Evolutionary conservation across 2,888 invertebrate genomes (phyloP), one percentile per base, ranked within the genome.

Genomic region (Nymphalis polychloros): DNA sequence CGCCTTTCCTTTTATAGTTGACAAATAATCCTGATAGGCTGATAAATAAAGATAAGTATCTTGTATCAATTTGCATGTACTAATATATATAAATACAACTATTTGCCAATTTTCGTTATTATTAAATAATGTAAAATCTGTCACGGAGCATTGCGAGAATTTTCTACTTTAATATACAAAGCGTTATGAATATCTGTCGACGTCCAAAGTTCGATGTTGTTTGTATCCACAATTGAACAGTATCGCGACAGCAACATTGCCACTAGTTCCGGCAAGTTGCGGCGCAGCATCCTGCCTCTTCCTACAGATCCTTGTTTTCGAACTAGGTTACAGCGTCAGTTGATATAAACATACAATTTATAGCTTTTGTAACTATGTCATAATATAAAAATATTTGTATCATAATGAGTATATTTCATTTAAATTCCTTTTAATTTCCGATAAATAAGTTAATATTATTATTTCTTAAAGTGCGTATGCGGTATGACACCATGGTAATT

Each of bases 221-320:
- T 41, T 46, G 65, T 52, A 52, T 52, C 59, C 52, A 23, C 52
- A 65, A 59, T 50, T 64, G 60, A 63, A 60, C 72, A 68, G 73
- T 68, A 68, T 63, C 70, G 64, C 76, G 74, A 76, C 73, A 73
- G 57, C 57, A 75, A 77, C 78, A 75, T 70, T 73, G 71, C 74
- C 69, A 77, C 78, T 81, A 75, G 77, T 83, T 82, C 77, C 79
- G 77, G 75, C 73, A 77, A 85, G 83, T 41, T 41, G 41, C 68
- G 70, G 63, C 63, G 64, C 73, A 68, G 76, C 78, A 79, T 87
- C 87, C 88, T 85, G 84, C 82, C 76, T 80, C 79, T 86, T 89
- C 89, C 89, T 84, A 86, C 75, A 77, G 73, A 76, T 79, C 81
- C 80, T 74, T 72, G 75, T 76, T 72, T 75, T 67, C 64, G 64